A percentile compares a stretch with the other conserved stretches of the same genome.
phyloP scores from a whole-genome alignment of 2,888 invertebrate species.

The Eristalis intricaria region DNA sequence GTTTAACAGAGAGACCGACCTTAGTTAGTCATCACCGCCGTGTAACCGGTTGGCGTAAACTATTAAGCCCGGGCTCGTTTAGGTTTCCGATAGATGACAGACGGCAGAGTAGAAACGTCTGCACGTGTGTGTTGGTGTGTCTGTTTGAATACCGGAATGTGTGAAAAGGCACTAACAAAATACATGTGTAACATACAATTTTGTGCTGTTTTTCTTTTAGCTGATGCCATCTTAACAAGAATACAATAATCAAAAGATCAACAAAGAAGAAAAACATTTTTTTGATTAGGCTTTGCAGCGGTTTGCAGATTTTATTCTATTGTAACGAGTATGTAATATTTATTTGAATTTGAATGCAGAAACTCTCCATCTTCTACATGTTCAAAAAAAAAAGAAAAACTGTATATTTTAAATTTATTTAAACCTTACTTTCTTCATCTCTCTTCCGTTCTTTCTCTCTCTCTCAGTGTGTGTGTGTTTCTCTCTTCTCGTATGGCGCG shows the following conservation, averaged over 20 bases:
- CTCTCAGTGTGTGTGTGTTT: conserved; percentile 6
- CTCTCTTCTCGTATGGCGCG: conserved; percentile 40
- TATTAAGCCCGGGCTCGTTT: no score
- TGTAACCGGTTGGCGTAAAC: no score
- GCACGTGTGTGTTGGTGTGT: no score
- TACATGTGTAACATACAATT: background rate
- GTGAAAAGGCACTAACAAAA: background rate
- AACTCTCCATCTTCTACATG: conserved; percentile 48
- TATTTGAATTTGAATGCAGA: conserved; percentile 14
- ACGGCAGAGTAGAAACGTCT: no score
- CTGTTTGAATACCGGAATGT: background rate
- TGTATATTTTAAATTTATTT: background rate
- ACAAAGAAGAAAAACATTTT: background rate
- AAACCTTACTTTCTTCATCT: conserved; percentile 3
- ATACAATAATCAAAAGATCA: background rate
- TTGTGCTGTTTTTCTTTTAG: background rate
- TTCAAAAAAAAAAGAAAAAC: background rate
- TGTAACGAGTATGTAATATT: conserved; percentile 1
- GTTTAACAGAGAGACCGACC: background rate
- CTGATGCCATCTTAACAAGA: background rate
- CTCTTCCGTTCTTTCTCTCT: background rate
- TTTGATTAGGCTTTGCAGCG: background rate
- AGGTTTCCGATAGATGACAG: no score
- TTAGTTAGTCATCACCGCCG: background rate
- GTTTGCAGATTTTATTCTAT: background rate